Base-by-base conservation (phyloP, 2,797 vertebrate species). In the Xenentodon cancila region DNA sequence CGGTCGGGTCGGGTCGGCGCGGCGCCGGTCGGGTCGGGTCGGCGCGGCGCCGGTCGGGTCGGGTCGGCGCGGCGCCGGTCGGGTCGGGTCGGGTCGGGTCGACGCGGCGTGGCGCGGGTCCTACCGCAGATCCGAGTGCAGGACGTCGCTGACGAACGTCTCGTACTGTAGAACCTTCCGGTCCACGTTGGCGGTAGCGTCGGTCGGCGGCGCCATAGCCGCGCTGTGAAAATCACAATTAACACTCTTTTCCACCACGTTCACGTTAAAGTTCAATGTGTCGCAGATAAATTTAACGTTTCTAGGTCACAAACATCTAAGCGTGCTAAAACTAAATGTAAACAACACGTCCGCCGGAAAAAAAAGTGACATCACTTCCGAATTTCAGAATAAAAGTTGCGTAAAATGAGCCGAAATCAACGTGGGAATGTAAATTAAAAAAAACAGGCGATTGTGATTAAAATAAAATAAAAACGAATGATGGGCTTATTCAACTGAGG, bases 121-220 rank as follows among this genome's bases (percentile, higher is more conserved):
- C 42, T 84, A 97, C 96, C 92, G 84, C 55, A 97, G 89, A 62
- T 96, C 95, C 80, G 73, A 84, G 79, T 86, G 94, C 68, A 97
- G 86, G 11, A 96, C 94, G 1, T 97, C 95, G 48, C 77, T 91
- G 65, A 97, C 89, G 72, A 97, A 97, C 19, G 84, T 74, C 82
- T 97, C 96, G 22, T 97, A 97, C 53, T 94, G 91, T 45, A 92
- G 75, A 18, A 96, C 93, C 82, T 97, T 97, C 70, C 90, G 80
- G 1, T 89, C 82, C 22, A 88, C 40, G 42, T 58, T 53, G 9
- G 50, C 68, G 34, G 13, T 12, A 37, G 34, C 34, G 11, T 37
- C 27, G 11, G 4, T 50, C 3, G 51, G 34, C 22, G 25, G 45
- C 25, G 40, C 47, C 67, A 62, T 69, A 9, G 1, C 7, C 8